phyloP scores from a whole-genome alignment of 1,140 invertebrate species.

The Aleiodes sp. region DNA sequence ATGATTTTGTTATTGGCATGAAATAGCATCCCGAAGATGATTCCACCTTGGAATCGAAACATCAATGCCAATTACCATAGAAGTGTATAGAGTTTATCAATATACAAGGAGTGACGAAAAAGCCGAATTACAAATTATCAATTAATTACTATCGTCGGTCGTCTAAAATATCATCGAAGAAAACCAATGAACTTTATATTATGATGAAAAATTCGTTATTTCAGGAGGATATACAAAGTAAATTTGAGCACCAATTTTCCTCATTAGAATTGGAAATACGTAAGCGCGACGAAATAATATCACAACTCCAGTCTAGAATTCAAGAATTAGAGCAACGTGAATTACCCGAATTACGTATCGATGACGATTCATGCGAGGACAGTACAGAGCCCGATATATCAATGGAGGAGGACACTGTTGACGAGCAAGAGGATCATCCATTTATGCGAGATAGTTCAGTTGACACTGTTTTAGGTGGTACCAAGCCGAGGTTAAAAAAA shows the following conservation, averaged over 20 bases:
- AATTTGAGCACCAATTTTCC: conserved; percentile 71
- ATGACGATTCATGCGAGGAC: conserved; percentile 37
- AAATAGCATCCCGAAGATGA: too few species aligned
- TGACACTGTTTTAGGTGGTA: conserved; percentile 65
- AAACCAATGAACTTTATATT: too few species aligned
- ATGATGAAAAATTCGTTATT: too few species aligned
- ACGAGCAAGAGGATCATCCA: conserved; percentile 65
- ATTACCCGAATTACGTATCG: background rate
- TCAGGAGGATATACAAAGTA: conserved; percentile 67
- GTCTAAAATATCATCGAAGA: too few species aligned
- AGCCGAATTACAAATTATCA: too few species aligned
- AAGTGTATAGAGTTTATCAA: too few species aligned
- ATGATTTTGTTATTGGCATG: too few species aligned
- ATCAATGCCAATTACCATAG: too few species aligned
- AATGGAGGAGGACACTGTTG: conserved; percentile 49
- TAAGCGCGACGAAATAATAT: conserved; percentile 81
- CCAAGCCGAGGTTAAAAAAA: conserved; percentile 44
- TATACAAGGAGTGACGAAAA: too few species aligned
- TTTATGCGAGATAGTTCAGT: conserved; percentile 70
- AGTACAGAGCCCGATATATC: conserved; percentile 50
- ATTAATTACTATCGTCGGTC: too few species aligned
- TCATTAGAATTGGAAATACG: conserved; percentile 79
- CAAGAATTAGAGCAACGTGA: conserved; percentile 71
- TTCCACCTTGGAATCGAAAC: too few species aligned
- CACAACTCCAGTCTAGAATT: conserved; percentile 76